Conservation (phyloP, 2,113 vertebrate genomes). For the Cyprinodon variegatus region DNA sequence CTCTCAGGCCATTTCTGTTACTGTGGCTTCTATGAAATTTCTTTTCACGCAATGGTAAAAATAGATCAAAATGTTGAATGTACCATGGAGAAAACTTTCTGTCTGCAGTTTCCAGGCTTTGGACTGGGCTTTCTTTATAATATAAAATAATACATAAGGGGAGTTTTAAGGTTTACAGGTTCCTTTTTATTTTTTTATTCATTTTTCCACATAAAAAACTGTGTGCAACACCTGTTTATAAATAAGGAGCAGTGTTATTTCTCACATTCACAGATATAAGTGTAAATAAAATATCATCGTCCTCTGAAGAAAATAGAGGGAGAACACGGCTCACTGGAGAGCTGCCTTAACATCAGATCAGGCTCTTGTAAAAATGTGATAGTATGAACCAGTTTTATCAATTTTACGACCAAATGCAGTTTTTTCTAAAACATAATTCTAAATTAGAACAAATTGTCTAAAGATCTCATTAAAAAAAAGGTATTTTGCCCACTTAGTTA, state of each 20-base stretch:
- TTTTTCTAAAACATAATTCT: neutral
- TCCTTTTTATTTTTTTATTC: neutral
- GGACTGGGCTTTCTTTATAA: conserved; percentile 6
- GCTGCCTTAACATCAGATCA: neutral
- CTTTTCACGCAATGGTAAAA: conserved; percentile 31
- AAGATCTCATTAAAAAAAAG: neutral
- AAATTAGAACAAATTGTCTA: neutral
- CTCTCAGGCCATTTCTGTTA: conserved; percentile 6
- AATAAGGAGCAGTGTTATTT: neutral
- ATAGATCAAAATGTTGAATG: conserved; percentile 20
- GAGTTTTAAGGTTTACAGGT: conserved; percentile 18
- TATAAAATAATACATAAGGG: conserved; percentile 11
- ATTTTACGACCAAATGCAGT: neutral
- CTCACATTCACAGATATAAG: neutral
- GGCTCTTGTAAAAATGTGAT: neutral
- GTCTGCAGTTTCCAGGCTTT: conserved; percentile 15
- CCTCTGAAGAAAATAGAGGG: neutral
- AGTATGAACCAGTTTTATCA: neutral
- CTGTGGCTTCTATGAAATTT: conserved; percentile 31
- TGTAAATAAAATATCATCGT: neutral
- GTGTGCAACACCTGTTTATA: neutral
- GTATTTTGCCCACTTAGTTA: neutral
- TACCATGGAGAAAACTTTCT: conserved; percentile 40
- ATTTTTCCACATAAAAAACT: neutral
- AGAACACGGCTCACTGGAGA: neutral